These are phyloP conservation scores for Notarius quadriscutis DNA, from an alignment of 2,113 vertebrate species.

Conservation along the genomic window DNA sequence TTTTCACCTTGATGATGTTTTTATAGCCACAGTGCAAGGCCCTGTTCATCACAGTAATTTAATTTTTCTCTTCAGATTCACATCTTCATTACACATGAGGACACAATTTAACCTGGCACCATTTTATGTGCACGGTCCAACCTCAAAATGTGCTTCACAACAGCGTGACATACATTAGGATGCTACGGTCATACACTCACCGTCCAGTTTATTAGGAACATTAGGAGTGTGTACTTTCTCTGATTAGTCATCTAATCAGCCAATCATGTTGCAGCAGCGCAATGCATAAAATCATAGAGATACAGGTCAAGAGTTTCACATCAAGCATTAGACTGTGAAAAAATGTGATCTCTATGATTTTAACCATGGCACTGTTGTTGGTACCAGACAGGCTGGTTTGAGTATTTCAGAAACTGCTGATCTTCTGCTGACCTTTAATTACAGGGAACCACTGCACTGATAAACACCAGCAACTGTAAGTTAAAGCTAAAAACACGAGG, in stretches of 20 bases:
- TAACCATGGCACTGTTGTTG: neutral
- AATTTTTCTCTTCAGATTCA: slow-evolving; percentile 66
- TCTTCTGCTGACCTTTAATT: neutral
- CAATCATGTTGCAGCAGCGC: neutral
- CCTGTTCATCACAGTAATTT: slow-evolving; percentile 49
- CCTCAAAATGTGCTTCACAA: slow-evolving; percentile 42
- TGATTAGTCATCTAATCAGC: neutral
- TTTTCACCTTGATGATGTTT: slow-evolving; percentile 46
- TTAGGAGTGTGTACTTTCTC: neutral
- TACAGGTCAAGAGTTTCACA: neutral
- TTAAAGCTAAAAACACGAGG: neutral
- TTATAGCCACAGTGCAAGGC: slow-evolving; percentile 49
- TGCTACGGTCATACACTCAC: neutral
- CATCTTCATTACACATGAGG: slow-evolving; percentile 65
- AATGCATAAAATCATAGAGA: neutral
- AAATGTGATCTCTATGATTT: neutral
- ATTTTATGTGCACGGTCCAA: slow-evolving; percentile 44
- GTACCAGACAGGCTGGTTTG: neutral
- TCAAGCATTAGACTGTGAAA: neutral
- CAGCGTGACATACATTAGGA: no score
- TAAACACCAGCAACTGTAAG: neutral
- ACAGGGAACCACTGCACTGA: neutral
- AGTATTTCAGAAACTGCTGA: neutral
- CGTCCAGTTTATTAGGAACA: neutral
- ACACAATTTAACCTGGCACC: slow-evolving; percentile 58